phyloP scores from a whole-genome alignment of 1,140 invertebrate species.

The Drosophila tropicalis region DNA sequence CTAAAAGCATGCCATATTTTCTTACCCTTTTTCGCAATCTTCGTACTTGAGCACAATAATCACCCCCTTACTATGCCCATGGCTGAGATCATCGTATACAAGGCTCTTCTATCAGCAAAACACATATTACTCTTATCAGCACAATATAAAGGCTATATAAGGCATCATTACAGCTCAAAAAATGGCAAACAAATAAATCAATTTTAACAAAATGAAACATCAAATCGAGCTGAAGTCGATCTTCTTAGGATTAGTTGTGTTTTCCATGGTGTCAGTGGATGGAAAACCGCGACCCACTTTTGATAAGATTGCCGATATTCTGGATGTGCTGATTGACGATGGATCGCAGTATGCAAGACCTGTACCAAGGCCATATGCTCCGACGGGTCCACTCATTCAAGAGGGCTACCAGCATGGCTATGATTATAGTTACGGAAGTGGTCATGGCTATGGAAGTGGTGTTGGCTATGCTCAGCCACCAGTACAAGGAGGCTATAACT shows the following conservation, averaged over 20 bases:
- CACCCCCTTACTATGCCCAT: neutral
- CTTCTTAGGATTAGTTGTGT: neutral
- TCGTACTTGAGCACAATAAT: neutral
- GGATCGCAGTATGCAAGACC: slow-evolving; percentile 16
- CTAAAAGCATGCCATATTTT: neutral
- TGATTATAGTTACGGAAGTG: slow-evolving; percentile 68
- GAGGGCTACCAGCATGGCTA: slow-evolving; percentile 66
- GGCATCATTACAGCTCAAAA: neutral
- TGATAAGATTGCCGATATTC: slow-evolving; percentile 57
- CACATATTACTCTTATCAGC: neutral
- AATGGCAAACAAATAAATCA: slow-evolving; percentile 18
- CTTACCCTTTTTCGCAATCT: neutral
- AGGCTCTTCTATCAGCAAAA: neutral
- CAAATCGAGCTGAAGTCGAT: neutral
- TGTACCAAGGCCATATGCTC: slow-evolving; percentile 6
- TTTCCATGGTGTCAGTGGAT: slow-evolving; percentile 12
- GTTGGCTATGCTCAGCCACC: slow-evolving; percentile 32
- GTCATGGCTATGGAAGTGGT: slow-evolving; percentile 34
- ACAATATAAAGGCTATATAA: neutral
- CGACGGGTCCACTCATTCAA: slow-evolving; percentile 49
- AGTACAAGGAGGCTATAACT: slow-evolving; percentile 29
- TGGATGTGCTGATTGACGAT: slow-evolving; percentile 41
- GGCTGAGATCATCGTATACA: neutral
- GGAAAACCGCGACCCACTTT: slow-evolving; percentile 58
- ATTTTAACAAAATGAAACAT: neutral